Base-by-base conservation (phyloP, 1,140 invertebrate genomes). In the Conus ventricosus region DNA sequence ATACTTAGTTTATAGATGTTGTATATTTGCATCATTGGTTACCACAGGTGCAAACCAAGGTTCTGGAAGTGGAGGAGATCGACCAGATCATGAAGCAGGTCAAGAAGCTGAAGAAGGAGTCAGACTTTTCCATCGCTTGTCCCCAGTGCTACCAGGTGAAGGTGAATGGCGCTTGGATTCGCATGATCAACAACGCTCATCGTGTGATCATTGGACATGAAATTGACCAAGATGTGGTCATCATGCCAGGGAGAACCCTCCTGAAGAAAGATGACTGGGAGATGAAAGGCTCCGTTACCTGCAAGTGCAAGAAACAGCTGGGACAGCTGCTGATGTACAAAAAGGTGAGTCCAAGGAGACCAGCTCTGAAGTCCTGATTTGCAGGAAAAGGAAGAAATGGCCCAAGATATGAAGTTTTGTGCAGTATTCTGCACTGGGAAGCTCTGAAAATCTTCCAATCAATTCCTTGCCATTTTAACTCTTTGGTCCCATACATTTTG, bases 271-370 rank as follows among this genome's bases (percentile, higher is more conserved):
- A 88, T 39, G 87, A 84, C n/a, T 83, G 82, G 67, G 60, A 84
- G 51, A 71, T 88, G 39, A n/a, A 60, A 60, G 87, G 87, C 13
- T 53, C 80, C 8, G 82, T 88, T 20, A 53, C 8, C 51, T 88
- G 87, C 71, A 84, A 76, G 15, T 88, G 87, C 81, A 83, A 76
- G 60, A 84, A 88, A 4, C 63, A 55, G 20, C 71, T 88, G 15
- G 87, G 87, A 10, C 67, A 84, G 27, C n/a, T 84, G 4, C 82
- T 88, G 3, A 67, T n/a, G 10, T 88, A 88, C 81, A 84, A 88
- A 27, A 81, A 81, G 51, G 67, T 84, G n/a, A 83, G 84, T 13
- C 11, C 15, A 39, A 20, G 51, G 25, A 39, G 25, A 15, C 15
- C 13, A 15, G 78, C 23, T 13, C 23, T 53, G 10, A 39, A 27